Conservation (phyloP, 35 echinoderm and acorn worm genomes). For the Eucidaris tribuloides region DNA sequence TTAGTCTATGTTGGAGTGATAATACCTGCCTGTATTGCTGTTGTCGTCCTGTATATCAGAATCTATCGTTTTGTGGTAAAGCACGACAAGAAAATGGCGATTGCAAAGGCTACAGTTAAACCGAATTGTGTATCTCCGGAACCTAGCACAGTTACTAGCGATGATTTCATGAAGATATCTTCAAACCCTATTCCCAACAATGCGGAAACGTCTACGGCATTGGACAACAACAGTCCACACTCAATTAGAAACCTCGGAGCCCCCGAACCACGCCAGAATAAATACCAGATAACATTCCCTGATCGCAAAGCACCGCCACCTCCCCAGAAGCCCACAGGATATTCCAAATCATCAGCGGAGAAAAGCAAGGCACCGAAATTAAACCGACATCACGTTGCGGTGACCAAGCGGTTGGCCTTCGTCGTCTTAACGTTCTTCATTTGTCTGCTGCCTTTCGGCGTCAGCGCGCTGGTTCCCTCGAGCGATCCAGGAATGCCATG, state of each 20-base stretch:
- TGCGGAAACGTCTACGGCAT: no score
- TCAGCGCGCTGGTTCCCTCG: neutral
- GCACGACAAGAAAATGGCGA: neutral
- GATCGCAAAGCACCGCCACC: no score
- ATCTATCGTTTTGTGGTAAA: neutral
- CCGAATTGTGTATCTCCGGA: no score
- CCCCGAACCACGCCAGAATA: no score
- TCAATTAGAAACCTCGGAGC: no score
- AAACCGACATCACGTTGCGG: neutral
- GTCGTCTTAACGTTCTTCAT: conserved; percentile 29
- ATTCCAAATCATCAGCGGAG: neutral
- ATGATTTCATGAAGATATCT: no score
- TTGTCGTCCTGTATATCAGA: neutral
- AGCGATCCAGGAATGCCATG: conserved; percentile 14
- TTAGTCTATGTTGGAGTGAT: neutral
- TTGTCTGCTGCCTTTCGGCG: conserved; percentile 17
- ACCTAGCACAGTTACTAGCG: no score
- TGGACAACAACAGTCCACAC: no score
- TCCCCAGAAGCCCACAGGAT: no score
- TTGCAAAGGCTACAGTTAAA: no score
- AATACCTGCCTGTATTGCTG: neutral
- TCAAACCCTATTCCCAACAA: no score
- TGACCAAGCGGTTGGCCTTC: conserved; percentile 13
- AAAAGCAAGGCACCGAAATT: neutral
- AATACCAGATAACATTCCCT: no score